phyloP scores from a whole-genome alignment of 2,113 vertebrate species.

The Sialia sialis region DNA sequence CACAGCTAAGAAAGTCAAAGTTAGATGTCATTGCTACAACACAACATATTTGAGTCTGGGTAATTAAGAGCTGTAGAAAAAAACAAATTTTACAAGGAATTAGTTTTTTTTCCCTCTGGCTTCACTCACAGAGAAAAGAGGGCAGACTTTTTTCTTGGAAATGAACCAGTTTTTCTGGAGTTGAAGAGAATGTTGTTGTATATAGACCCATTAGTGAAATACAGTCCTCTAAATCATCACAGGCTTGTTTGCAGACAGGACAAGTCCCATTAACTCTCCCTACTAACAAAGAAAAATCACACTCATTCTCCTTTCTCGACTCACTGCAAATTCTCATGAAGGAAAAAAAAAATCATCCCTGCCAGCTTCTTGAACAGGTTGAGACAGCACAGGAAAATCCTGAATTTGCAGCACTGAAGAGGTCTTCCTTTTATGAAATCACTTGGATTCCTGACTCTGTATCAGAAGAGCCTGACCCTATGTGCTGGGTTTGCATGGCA shows the following conservation, averaged over 20 bases:
- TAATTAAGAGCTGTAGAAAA: background rate
- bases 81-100: background rate
- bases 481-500: background rate
- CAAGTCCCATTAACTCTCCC: background rate
- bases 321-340: background rate
- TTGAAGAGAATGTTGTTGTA: background rate
- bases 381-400: background rate
- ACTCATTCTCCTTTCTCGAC: background rate
- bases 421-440: background rate
- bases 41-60: background rate
- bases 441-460: background rate
- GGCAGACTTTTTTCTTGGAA: background rate
- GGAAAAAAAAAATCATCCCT: background rate
- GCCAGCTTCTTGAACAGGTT: background rate
- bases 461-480: background rate
- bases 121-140: background rate
- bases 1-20: background rate
- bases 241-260: background rate
- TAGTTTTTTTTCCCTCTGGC: background rate
- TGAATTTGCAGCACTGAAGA: background rate
- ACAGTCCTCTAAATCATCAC: background rate
- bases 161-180: background rate
- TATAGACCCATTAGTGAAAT: background rate
- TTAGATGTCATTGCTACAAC: background rate
- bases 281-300: background rate